A percentile compares a stretch with the other conserved stretches of the same genome.
These are phyloP conservation scores for Dendroctonus valens DNA, from an alignment of 1,140 invertebrate genomes.

Conservation along the genomic window DNA sequence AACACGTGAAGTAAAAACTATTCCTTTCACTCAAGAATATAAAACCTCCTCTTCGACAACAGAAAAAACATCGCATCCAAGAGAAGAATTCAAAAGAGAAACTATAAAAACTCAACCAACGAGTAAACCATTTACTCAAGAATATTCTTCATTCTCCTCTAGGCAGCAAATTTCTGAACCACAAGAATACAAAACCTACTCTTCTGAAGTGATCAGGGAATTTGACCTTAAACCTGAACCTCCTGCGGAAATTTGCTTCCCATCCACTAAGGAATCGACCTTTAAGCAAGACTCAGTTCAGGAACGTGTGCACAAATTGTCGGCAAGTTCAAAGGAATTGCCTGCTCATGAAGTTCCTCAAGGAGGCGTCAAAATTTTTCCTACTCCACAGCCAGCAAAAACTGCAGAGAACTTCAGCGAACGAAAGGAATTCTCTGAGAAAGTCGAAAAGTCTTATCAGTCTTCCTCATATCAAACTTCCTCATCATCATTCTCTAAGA, in stretches of 20 bases:
- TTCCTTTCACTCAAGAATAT: constrained; percentile 32
- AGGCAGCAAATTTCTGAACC: constrained; percentile 34
- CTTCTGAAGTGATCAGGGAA: constrained; percentile 45
- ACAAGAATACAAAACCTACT: constrained; percentile 36
- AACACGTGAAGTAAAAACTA: constrained; percentile 33
- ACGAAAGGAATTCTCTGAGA: constrained; percentile 41
- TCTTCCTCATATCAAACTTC: constrained; percentile 36
- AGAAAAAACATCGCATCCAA: constrained; percentile 22
- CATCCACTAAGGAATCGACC: constrained; percentile 49
- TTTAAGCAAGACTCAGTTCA: constrained; percentile 57
- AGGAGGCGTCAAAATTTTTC: constrained; percentile 64
- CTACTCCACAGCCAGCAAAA: constrained; percentile 43
- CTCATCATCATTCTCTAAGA: constrained; percentile 32
- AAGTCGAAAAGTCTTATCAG: constrained; percentile 39
- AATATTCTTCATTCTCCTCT: constrained; percentile 32
- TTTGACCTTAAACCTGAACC: constrained; percentile 67
- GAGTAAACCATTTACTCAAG: constrained; percentile 24
- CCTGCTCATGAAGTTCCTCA: constrained; percentile 61
- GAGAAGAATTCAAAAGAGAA: background rate
- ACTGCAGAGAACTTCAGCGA: constrained; percentile 6
- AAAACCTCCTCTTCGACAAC: constrained; percentile 33
- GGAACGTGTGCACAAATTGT: constrained; percentile 58
- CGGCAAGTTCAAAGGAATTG: constrained; percentile 59
- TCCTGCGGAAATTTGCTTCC: constrained; percentile 68
- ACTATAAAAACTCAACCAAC: background rate